These are phyloP conservation scores for Clarias laeviceps DNA, from an alignment of 2,797 vertebrate genomes.

Conservation along the genomic window DNA sequence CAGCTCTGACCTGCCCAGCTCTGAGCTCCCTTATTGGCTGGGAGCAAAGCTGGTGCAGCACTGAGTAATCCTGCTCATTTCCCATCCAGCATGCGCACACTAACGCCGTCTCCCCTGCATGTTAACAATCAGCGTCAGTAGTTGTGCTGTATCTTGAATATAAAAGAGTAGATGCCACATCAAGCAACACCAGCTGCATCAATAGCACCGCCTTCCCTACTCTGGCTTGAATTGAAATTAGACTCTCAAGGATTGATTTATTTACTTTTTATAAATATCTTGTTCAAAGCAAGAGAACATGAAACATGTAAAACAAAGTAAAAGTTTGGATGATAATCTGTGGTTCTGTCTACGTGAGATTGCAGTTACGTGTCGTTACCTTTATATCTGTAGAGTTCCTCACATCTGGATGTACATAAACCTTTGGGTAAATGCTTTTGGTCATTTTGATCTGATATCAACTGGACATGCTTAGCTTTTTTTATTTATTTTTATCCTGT, in stretches of 20 bases:
- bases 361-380: neutral
- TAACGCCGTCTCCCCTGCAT: conserved; percentile 70
- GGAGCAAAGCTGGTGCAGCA: conserved; percentile 26
- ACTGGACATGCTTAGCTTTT: neutral
- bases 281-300: neutral
- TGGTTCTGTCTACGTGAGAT: neutral
- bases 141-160: neutral
- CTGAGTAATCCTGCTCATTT: conserved; percentile 36
- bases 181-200: neutral
- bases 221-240: neutral
- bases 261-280: neutral
- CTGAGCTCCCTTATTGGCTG: conserved; percentile 6
- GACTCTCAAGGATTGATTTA: neutral
- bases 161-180: conserved; percentile 16
- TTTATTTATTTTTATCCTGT: neutral
- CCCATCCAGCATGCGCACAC: conserved; percentile 51
- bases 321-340: neutral
- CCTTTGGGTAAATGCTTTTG: neutral
- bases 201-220: neutral
- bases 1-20: neutral
- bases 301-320: neutral
- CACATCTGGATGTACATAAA: neutral
- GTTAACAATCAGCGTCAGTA: neutral
- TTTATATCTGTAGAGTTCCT: neutral
- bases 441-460: neutral